These are phyloP conservation scores for Poeciliopsis presidionis DNA, from an alignment of 2,797 vertebrate genomes.

Conservation along the genomic window DNA sequence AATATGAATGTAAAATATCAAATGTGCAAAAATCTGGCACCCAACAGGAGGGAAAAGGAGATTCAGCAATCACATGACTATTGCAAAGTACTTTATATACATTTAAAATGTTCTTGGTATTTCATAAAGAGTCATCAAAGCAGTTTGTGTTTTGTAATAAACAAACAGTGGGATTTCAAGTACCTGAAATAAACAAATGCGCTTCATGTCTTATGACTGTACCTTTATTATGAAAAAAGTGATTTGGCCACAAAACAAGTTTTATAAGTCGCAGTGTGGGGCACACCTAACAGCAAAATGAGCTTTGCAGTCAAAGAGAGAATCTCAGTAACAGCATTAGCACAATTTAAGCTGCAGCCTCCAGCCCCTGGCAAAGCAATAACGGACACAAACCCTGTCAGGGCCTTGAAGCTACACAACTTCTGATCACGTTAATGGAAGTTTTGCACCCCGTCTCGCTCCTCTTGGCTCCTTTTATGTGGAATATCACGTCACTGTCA, in stretches of 20 bases:
- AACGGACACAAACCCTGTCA: slow-evolving; percentile 54
- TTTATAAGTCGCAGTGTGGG: slow-evolving; percentile 5
- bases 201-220: neutral
- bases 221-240: neutral
- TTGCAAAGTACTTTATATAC: neutral
- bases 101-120: neutral
- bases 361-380: slow-evolving; percentile 30
- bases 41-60: neutral
- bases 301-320: slow-evolving; percentile 13
- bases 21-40: neutral
- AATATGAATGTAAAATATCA: neutral
- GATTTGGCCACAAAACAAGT: neutral
- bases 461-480: slow-evolving; percentile 68
- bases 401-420: slow-evolving; percentile 64
- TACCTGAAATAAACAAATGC: neutral
- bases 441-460: slow-evolving; percentile 57
- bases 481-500: slow-evolving; percentile 77
- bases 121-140: slow-evolving; percentile 11
- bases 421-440: slow-evolving; percentile 73
- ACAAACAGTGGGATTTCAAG: slow-evolving; percentile 18
- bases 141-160: slow-evolving; percentile 45
- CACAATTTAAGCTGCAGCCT: slow-evolving; percentile 34
- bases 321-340: slow-evolving; percentile 37
- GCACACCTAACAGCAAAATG: slow-evolving; percentile 16
- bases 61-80: neutral